Evolutionary conservation across 1,140 invertebrate species (phyloP).

Genomic region (Aethina tumida): DNA sequence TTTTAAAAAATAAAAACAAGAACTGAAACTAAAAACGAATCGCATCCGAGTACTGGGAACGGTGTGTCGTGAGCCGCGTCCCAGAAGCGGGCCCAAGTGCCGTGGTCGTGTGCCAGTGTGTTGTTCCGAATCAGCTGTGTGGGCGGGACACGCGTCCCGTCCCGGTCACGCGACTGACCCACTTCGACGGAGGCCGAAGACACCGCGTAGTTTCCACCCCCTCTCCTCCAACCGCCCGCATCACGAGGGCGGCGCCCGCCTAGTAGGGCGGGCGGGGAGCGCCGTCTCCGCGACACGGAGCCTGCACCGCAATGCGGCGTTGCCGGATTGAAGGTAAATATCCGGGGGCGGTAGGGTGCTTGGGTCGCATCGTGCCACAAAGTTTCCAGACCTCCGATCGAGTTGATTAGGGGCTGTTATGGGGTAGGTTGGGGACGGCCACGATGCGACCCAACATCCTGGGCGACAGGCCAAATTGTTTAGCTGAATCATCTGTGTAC

Average conservation of each 20-base stretch:
- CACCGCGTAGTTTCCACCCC: slow-evolving; percentile 7
- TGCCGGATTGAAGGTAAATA: not conserved
- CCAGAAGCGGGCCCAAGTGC: slow-evolving; percentile 1
- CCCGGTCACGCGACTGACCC: slow-evolving; percentile 18
- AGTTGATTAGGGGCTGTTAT: too few species aligned
- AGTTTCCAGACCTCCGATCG: too few species aligned
- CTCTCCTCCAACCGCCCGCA: slow-evolving; percentile 7
- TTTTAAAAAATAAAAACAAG: slow-evolving; percentile 7
- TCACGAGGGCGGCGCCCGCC: slow-evolving; percentile 5
- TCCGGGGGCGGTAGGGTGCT: too few species aligned
- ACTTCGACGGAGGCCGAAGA: slow-evolving; percentile 20
- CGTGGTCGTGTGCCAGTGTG: slow-evolving; percentile 10
- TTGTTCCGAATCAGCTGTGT: slow-evolving; percentile 18
- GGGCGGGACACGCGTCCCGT: slow-evolving; percentile 13
- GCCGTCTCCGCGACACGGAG: too few species aligned
- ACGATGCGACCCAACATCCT: too few species aligned
- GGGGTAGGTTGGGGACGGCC: too few species aligned
- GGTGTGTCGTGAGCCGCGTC: slow-evolving; percentile 5
- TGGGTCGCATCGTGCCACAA: too few species aligned
- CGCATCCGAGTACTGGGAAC: slow-evolving; percentile 7
- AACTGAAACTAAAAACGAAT: slow-evolving; percentile 14
- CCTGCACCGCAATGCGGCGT: slow-evolving; percentile 2
- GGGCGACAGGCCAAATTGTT: too few species aligned
- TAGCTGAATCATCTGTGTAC: too few species aligned
- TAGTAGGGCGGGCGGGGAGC: not conserved